Conservation (phyloP, 2,888 invertebrate genomes). For the Apamea epomidion region DNA sequence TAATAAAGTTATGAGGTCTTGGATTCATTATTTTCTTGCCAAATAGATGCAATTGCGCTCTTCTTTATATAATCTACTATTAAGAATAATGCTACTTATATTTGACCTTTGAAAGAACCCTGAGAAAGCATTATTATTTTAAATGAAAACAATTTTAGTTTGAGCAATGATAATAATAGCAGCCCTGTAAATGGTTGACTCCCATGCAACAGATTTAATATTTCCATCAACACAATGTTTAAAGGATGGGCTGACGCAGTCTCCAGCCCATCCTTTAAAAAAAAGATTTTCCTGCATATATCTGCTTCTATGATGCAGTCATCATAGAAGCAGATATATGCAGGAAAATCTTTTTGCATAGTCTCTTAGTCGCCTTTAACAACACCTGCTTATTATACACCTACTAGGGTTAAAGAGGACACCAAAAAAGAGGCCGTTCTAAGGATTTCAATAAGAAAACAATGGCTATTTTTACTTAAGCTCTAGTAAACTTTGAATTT, state of each 20-base stretch:
- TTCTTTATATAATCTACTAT: not conserved
- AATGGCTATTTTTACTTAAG: slow-evolving; percentile 9
- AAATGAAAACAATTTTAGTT: slow-evolving; percentile 23
- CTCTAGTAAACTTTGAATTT: slow-evolving; percentile 18
- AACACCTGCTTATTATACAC: not conserved
- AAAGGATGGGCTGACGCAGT: not conserved
- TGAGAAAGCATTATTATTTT: slow-evolving; percentile 27
- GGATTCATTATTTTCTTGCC: not conserved
- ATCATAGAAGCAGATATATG: no score
- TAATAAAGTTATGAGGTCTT: slow-evolving; percentile 1
- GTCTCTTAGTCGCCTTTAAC: not conserved
- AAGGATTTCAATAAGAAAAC: no score
- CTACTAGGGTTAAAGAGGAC: no score
- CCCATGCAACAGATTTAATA: not conserved
- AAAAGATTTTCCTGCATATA: no score
- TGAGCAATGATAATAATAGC: slow-evolving; percentile 19
- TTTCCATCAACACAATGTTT: not conserved
- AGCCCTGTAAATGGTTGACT: not conserved
- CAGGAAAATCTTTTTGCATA: not conserved
- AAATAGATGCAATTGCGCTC: not conserved
- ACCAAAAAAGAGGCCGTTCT: no score
- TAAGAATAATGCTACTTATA: slow-evolving; percentile 15
- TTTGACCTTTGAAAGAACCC: slow-evolving; percentile 34
- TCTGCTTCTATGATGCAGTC: no score
- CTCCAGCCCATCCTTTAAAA: no score